Conservation (phyloP, 2,888 invertebrate species). For the Eilema griseolum region DNA sequence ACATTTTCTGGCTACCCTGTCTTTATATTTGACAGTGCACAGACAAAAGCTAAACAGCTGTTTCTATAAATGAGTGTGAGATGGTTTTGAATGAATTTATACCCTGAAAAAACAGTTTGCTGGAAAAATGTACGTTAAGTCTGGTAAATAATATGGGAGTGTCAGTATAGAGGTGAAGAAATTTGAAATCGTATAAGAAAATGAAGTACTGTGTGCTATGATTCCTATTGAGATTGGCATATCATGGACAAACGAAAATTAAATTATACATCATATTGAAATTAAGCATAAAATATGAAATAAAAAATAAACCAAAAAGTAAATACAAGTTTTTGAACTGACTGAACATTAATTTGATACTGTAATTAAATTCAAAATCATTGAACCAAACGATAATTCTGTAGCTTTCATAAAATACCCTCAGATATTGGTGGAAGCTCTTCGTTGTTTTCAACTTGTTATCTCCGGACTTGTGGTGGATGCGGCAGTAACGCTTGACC, state of each 20-base stretch:
- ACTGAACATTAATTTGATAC: background rate
- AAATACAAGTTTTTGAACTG: background rate
- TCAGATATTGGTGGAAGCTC: slow-evolving; percentile 37
- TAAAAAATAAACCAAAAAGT: background rate
- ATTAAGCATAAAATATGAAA: background rate
- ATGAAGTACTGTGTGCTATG: too few species aligned
- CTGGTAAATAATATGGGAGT: too few species aligned
- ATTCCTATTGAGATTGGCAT: too few species aligned
- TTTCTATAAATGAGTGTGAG: background rate
- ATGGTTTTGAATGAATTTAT: background rate
- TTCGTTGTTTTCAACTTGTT: slow-evolving; percentile 48
- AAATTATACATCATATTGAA: background rate
- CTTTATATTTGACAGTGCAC: background rate
- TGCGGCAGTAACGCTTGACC: slow-evolving; percentile 59
- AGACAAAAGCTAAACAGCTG: background rate
- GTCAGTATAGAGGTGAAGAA: too few species aligned
- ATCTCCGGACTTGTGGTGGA: slow-evolving; percentile 65
- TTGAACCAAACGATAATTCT: slow-evolving; percentile 29
- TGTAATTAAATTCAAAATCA: slow-evolving; percentile 29
- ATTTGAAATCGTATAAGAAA: too few species aligned
- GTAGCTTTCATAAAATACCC: slow-evolving; percentile 17
- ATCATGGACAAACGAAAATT: background rate
- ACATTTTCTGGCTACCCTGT: background rate
- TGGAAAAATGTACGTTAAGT: background rate
- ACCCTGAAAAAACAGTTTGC: background rate